Evolutionary conservation across 2,113 vertebrate species (phyloP).

Genomic region (Tetrax tetrax): DNA sequence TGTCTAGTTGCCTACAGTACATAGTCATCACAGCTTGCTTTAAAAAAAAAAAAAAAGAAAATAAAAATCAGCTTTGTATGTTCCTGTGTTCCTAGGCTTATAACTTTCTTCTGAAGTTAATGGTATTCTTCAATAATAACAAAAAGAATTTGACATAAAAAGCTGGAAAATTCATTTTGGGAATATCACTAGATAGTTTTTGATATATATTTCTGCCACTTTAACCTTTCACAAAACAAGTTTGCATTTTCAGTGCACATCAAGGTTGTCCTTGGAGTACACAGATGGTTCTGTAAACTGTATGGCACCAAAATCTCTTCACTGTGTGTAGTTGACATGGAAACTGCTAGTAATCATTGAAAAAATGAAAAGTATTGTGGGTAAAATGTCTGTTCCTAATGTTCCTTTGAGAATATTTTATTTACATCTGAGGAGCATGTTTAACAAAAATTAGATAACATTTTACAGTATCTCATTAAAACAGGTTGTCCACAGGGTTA

Average conservation of each 20-base stretch:
- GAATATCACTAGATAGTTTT: constrained; percentile 1
- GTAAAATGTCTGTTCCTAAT: not conserved
- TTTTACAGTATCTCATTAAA: not conserved
- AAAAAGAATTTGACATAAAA: constrained; percentile 14
- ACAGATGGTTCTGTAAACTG: constrained; percentile 78
- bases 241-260: constrained; percentile 73
- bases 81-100: not conserved
- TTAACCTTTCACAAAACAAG: constrained; percentile 70
- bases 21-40: not conserved
- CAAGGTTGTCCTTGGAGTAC: constrained; percentile 73
- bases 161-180: constrained; percentile 45
- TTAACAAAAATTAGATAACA: constrained; percentile 24
- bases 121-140: not conserved
- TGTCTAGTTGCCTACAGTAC: not conserved
- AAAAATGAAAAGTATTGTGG: not conserved
- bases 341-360: constrained; percentile 15
- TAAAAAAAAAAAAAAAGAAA: not conserved
- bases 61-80: not conserved
- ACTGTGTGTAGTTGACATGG: not conserved
- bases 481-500: not conserved
- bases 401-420: not conserved
- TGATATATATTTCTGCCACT: not conserved
- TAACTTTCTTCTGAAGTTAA: not conserved
- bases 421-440: not conserved
- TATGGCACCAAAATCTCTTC: constrained; percentile 69